Conservation (phyloP, 2,888 invertebrate species). For the Synergus japonicus region DNA sequence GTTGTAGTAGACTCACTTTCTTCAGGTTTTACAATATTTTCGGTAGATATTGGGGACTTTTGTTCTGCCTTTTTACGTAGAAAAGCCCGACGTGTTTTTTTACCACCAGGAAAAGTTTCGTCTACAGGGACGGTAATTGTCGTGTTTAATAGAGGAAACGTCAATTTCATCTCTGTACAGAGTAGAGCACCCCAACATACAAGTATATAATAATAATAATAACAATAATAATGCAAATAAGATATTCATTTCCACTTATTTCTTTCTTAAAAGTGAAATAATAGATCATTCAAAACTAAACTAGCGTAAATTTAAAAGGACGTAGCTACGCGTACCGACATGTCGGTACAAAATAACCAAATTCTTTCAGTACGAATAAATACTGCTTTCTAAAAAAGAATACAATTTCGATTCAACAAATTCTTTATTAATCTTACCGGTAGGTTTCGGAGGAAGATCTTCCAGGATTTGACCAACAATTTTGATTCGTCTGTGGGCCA, state of each 20-base stretch:
- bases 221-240: constrained; percentile 11
- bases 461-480: constrained; percentile 89
- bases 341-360: too few relatives aligned
- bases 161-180: constrained; percentile 85
- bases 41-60: constrained; percentile 45
- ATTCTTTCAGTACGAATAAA: too few relatives aligned
- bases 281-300: not conserved
- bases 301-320: not conserved
- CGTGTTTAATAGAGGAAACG: constrained; percentile 90
- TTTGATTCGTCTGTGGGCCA: constrained; percentile 94
- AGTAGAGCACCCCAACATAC: constrained; percentile 46
- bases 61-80: constrained; percentile 65
- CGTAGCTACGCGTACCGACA: too few relatives aligned
- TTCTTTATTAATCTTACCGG: constrained; percentile 77
- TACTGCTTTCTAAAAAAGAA: not conserved
- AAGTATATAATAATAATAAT: constrained; percentile 1
- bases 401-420: constrained; percentile 5
- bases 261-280: not conserved
- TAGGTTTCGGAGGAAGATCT: constrained; percentile 81
- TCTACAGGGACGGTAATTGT: constrained; percentile 90
- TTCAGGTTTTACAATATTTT: constrained; percentile 58
- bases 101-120: constrained; percentile 82
- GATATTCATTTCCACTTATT: not conserved
- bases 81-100: constrained; percentile 66
- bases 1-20: constrained; percentile 54